Base-by-base conservation (phyloP, 2,797 vertebrate genomes). In the Linurgus olivaceus region DNA sequence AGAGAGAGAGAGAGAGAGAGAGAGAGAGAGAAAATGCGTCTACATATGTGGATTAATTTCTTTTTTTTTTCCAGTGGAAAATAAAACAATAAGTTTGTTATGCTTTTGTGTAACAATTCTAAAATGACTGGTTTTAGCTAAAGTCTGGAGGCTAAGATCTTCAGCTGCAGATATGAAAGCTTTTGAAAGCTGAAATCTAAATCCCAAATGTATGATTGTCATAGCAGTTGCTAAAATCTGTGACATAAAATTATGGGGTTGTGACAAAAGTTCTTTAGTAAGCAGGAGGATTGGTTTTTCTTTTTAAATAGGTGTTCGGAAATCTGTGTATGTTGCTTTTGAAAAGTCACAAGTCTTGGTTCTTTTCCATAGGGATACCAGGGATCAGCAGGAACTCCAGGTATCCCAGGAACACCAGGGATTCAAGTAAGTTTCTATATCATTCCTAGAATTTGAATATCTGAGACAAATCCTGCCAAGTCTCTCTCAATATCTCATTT, bases 361-460 rank as follows among this genome's bases (percentile, higher is more conserved):
- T 70, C 75, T 92, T 95, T 94, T 96, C 89, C 62, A 80, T 97
- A 99, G 99, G 99, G 99, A 47, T 96, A 98, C 82, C 98, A 98
- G 88, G 99, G 99, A 88, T 75, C 95, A 91, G 96, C 98, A 97
- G 99, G 99, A 96, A 98, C 89, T 89, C 95, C 98, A 86, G 99
- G 99, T 45, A 86, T 98, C 76, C 98, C 98, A 96, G 99, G 99
- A 93, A 87, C 97, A 47, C 98, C 98, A 55, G 99, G 99, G 45
- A 84, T 97, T 83, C 98, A 99, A 98, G 99, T 99, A 98, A 93
- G 96, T 95, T 83, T 77, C 61, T 57, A 1, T 50, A 81, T 65
- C 2, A 20, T 86, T 67, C 37, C 20, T 40, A 55, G n/a, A 86
- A 38, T 81, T 91, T 77, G 72, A 62, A 71, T 71, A 71, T 84